Base-by-base conservation (phyloP, 1,140 invertebrate genomes). In the Amphibalanus amphitrite region DNA sequence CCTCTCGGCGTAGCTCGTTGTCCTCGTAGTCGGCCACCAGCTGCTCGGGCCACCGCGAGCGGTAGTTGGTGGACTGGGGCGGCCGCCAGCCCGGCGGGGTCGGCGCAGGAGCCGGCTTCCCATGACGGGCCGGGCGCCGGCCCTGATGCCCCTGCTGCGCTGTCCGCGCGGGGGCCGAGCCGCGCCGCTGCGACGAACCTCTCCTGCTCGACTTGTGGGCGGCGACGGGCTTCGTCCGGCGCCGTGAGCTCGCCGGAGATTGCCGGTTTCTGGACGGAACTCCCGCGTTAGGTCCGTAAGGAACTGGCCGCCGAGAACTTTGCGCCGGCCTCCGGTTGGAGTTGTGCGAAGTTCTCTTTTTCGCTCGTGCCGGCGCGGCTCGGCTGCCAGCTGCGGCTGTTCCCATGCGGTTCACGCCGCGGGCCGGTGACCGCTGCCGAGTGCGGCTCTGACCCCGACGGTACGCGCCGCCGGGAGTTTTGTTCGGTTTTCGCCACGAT, bases 281-380 rank as follows among this genome's bases (percentile, higher is more conserved):
- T 15, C 15, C 4, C 4, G 33, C 33, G 33, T 4, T 38, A 15
- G 33, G 33, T 38, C 33, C 33, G 33, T 38, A 38, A 6, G 33
- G 33, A 38, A 15, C 15, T 15, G 4, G 25, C 83, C 89, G 85
- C 89, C 92, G 79, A 89, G 89, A 72, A 86, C 91, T 79, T 88
- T 90, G 77, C 86, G 88, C 59, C 80, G 92, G 67, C 82, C 90
- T 28, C 88, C 88, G 72, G 81, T 92, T 15, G 91, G 88, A 79
- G 92, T 92, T 79, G 88, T 89, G 25, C 87, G 90, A 71, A 94
- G 92, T 10, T 92, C 97, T 79, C 91, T 96, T n/a, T 92, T 96
- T 77, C 86, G 97, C 76, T 83, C 96, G 71, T 97, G 93, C 82
- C 97, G 95, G 82, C 4, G 33, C 15, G 4, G 4, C 15, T 4